Evolutionary conservation across 1,140 invertebrate species (phyloP), one percentile per base, ranked within the genome.

Genomic region (Phymorhynchus buccinoides): DNA sequence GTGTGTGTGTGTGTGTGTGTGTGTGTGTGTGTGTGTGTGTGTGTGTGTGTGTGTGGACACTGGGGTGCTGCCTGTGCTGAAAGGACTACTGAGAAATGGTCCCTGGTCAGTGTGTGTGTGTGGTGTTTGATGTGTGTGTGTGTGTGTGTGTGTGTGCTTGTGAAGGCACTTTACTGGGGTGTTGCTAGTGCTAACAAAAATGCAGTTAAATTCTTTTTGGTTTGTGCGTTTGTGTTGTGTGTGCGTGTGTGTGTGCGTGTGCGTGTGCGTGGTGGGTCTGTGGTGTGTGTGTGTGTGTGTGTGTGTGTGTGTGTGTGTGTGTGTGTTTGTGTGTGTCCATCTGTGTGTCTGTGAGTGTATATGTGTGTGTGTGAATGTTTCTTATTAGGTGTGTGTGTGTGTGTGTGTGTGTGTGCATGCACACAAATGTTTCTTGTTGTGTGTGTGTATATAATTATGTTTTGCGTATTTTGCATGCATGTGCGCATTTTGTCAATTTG

Each of bases 391-490:
- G 68, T 71, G 68, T 22, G 30, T 71, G 68, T 71, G 68, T 35
- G 68, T 37, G 35, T 71, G 68, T 37, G 68, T 18, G 68, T 71
- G 68, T 71, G 68, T 71, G 68, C 35, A 32, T 71, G 68, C 37
- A 32, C 2, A 27, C 22, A 27, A 27, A 27, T 62, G n/a, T n/a
- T n/a, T n/a, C n/a, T n/a, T n/a, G n/a, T n/a, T n/a, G 30, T 71
- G 68, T 71, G 68, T 71, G 68, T 71, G 68, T 35, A 32, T 71
- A 32, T 32, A 35, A 3, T 4, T 6, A 4, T 71, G 68, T n/a
- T n/a, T n/a, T n/a, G n/a, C n/a, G n/a, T n/a, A n/a, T n/a, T n/a
- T n/a, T n/a, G n/a, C n/a, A n/a, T 37, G 68, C 18, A 14, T 37
- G 35, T 71, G 68, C 30, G 1, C 14, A 73, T 35, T 12, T 73